Evolutionary conservation across 2,888 invertebrate species (phyloP), one percentile per base, ranked within the genome.

Genomic region (Synanthedon myopaeformis): DNA sequence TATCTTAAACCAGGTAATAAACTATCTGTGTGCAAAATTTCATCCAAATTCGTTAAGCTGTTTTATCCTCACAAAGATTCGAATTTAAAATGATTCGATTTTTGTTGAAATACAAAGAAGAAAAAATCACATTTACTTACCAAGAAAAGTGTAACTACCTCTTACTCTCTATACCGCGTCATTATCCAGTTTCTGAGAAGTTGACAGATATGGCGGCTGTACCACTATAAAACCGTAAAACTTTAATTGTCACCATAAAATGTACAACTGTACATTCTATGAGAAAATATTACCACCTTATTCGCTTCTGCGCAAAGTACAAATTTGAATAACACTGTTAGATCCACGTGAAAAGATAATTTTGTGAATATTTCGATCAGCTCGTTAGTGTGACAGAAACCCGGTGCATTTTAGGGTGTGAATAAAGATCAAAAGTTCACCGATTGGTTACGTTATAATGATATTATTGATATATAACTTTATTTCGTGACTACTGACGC

Each of bases 191-290:
- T 84, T 85, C 84, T 74, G 72, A 77, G 85, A 85, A 85, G 84
- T 82, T 82, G 83, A 83, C 84, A 82, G 73, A 67, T 63, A 65
- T 64, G 64, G 67, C 68, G 64, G 65, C 69, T 64, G 59, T 56
- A 61, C 70, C 62, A 66, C 72, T 71, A 82, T 84, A 82, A 83
- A 84, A 73, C 70, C 68, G 78, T 84, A 84, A 82, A 84, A 77
- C 75, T 69, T 74, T 78, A 74, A 83, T 83, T 80, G 79, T 76
- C 65, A 67, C 69, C 72, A 67, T 83, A 83, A 83, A 57, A 82
- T 65, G 28, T 52, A 42, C 51, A 54, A 52, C 50, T 52, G 51
- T 51, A n/a, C 53, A 54, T 51, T 53, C 41, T 41, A 50, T 41
- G 52, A 49, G 52, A 48, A 53, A 12, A 17, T 41, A 11, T 54